Evolutionary conservation across 2,797 vertebrate species (phyloP).

Genomic region (Macropodus opercularis): DNA sequence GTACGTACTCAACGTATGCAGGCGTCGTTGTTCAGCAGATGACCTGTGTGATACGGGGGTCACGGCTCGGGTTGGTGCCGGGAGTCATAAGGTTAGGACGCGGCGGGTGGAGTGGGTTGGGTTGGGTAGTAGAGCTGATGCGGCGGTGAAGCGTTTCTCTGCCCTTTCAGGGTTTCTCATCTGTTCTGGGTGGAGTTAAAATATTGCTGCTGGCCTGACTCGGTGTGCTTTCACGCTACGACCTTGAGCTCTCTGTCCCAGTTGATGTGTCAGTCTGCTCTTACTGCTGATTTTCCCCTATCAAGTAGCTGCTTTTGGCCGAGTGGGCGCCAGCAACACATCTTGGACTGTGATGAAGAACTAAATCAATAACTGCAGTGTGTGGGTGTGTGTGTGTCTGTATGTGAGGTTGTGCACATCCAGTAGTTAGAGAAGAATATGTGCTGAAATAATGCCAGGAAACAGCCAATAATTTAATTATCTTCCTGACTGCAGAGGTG

Average conservation of each 20-base stretch:
- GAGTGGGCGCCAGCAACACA: constrained; percentile 53
- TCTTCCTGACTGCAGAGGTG: constrained; percentile 25
- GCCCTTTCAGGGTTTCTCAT: constrained; percentile 5
- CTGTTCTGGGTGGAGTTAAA: constrained; percentile 19
- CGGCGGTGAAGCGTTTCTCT: not conserved
- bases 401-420: constrained; percentile 16
- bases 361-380: constrained; percentile 60
- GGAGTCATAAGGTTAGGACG: no score
- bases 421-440: constrained; percentile 35
- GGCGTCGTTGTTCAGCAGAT: constrained; percentile 30
- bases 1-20: constrained; percentile 5
- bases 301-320: constrained; percentile 57
- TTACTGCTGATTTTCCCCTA: constrained; percentile 29
- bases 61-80: no score
- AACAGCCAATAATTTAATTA: constrained; percentile 41
- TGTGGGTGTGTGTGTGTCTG: constrained; percentile 27
- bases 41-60: constrained; percentile 37
- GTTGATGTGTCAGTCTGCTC: constrained; percentile 27
- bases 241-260: constrained; percentile 31
- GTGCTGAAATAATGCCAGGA: constrained; percentile 45
- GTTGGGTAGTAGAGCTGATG: constrained; percentile 15
- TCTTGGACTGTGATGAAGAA: constrained; percentile 47
- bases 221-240: constrained; percentile 21
- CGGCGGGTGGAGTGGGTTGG: no score
- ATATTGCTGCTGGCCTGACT: constrained; percentile 20